Percentiles rank a stretch among this genome's conserved stretches.
Evolutionary conservation across 2,113 vertebrate genomes (phyloP).

Genomic region (Bos taurus): DNA sequence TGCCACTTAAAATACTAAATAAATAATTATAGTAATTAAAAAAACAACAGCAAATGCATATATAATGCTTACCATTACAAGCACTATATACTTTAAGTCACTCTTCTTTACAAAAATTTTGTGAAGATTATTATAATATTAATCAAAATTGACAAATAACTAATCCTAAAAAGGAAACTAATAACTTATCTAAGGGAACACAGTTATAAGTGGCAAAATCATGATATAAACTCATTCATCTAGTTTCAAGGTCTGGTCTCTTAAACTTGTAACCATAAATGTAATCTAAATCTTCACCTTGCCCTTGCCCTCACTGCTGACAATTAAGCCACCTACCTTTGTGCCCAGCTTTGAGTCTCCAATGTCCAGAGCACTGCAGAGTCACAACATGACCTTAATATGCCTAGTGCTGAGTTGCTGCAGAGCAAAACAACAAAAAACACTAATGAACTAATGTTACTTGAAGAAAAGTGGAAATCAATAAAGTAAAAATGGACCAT

Average conservation of each 20-base stretch:
- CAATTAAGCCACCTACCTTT: background rate
- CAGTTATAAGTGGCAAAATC: background rate
- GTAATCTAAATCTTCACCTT: background rate
- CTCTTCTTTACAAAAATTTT: background rate
- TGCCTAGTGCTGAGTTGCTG: background rate
- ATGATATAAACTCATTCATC: background rate
- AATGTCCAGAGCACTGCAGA: accelerated
- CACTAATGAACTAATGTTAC: background rate
- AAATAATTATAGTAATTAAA: background rate
- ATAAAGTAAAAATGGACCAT: constrained; percentile 2
- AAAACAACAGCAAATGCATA: background rate
- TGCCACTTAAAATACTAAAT: background rate
- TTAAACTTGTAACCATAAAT: background rate
- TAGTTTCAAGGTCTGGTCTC: background rate
- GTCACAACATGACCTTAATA: background rate
- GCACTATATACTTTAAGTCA: background rate
- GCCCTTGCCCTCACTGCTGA: background rate
- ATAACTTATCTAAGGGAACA: background rate
- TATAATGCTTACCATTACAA: background rate
- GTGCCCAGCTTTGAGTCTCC: background rate
- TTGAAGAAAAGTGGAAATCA: constrained; percentile 3
- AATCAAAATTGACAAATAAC: background rate
- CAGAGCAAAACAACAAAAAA: background rate
- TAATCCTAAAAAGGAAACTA: background rate
- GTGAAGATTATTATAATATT: background rate